Conservation (phyloP, 2,113 vertebrate species). For the chimpanzee (Pan troglodytes) region NHGRI_mPanTro3-v2.1_pri NC_072412.2:110754001-110754500, state of each 20-base stretch:
- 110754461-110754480: neutral
- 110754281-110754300: neutral
- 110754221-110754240: neutral
- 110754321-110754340: neutral
- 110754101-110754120: neutral
- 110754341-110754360: neutral
- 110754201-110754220: neutral
- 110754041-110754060: neutral
- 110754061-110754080: neutral
- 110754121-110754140: neutral
- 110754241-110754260: neutral
- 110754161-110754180: neutral
- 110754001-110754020: neutral
- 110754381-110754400: neutral
- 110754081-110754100: neutral
- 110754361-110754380: neutral
- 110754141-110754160: neutral
- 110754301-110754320: neutral
- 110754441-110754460: neutral
- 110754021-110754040: neutral
- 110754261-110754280: neutral
- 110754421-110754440: neutral
- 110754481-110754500: neutral
- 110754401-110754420: fast-evolving
- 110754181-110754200: neutral